Evolutionary conservation across 2,113 vertebrate species (phyloP).

Genomic region (Myotis lucifugus): DNA sequence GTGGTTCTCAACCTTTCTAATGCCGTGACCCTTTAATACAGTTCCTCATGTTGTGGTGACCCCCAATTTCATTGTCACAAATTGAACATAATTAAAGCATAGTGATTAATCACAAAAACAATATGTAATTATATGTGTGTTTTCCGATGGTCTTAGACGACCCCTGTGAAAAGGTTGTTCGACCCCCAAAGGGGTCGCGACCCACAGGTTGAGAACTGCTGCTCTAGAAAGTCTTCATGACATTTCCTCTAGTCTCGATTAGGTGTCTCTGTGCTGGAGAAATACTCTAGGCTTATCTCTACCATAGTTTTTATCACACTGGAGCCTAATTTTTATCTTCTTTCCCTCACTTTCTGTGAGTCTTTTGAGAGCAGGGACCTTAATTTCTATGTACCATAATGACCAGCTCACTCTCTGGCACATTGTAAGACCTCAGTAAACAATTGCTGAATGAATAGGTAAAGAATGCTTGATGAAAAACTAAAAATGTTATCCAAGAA

Average conservation of each 20-base stretch:
- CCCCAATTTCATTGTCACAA: too few relatives aligned
- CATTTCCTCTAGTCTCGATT: not conserved
- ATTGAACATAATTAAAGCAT: too few relatives aligned
- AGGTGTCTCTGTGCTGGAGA: not conserved
- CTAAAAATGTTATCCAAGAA: not conserved
- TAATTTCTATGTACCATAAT: not conserved
- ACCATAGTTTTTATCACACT: not conserved
- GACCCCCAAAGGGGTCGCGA: too few relatives aligned
- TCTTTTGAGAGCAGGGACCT: not conserved
- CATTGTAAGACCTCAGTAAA: not conserved
- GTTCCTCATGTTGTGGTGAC: too few relatives aligned
- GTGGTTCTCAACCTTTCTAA: too few relatives aligned
- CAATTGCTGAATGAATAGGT: not conserved
- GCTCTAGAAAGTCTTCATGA: not conserved
- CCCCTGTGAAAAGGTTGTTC: too few relatives aligned
- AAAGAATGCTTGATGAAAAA: not conserved
- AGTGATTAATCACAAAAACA: too few relatives aligned
- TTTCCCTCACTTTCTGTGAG: not conserved
- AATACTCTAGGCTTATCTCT: not conserved
- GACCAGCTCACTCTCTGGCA: not conserved
- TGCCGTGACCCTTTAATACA: too few relatives aligned
- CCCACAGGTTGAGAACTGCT: too few relatives aligned
- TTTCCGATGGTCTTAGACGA: too few relatives aligned
- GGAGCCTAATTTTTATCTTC: not conserved
- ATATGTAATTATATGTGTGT: too few relatives aligned